These are phyloP conservation scores for Xenus cinereus DNA, from an alignment of 2,113 vertebrate species.

Conservation along the genomic window DNA sequence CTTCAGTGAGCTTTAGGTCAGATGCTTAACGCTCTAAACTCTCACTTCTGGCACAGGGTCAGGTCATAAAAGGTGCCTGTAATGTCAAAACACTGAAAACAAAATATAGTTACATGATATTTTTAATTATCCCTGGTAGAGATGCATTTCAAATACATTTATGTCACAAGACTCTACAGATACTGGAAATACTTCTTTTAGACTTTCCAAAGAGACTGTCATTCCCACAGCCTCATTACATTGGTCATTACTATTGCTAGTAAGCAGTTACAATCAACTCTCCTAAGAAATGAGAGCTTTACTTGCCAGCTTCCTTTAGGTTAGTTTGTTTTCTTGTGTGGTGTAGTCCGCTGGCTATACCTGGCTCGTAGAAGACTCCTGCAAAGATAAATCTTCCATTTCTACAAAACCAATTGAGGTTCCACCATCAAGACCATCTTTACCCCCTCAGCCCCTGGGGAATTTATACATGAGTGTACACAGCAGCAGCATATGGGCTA, in stretches of 20 bases:
- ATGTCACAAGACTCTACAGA: not conserved
- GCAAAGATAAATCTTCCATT: not conserved
- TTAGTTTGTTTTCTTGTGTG: not conserved
- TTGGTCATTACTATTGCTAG: not conserved
- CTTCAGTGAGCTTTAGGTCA: not conserved
- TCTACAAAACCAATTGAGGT: not conserved
- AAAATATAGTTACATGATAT: not conserved
- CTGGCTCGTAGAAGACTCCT: not conserved
- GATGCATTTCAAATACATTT: not conserved
- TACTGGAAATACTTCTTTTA: not conserved
- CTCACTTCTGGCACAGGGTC: not conserved
- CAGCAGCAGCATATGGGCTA: not conserved
- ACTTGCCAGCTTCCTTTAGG: not conserved
- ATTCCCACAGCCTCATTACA: not conserved
- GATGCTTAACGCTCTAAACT: not conserved
- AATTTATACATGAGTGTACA: not conserved
- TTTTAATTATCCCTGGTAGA: not conserved
- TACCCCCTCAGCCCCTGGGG: not conserved
- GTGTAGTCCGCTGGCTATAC: not conserved
- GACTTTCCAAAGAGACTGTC: not conserved
- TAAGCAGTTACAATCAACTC: not conserved
- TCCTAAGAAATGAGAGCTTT: not conserved
- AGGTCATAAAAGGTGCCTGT: not conserved
- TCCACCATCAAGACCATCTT: not conserved
- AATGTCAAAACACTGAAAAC: not conserved